Conservation (phyloP, 2,113 vertebrate genomes). For the Strix uralensis region DNA sequence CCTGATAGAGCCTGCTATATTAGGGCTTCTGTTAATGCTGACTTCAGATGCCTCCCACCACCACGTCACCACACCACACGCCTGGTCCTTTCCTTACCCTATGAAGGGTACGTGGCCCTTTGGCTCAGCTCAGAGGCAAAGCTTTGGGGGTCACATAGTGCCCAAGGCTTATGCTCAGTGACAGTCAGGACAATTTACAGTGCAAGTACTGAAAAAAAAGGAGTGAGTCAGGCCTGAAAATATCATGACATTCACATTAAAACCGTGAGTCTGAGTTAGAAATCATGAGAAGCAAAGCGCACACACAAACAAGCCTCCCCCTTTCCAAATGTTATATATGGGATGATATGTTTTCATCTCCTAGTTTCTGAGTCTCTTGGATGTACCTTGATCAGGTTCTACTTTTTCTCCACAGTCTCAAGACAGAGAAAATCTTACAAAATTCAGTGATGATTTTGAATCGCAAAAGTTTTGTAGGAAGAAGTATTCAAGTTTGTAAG, state of each 20-base stretch:
- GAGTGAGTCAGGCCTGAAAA: slow-evolving; percentile 15
- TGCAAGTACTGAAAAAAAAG: background rate
- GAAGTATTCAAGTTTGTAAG: background rate
- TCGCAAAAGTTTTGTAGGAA: background rate
- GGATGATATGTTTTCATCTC: background rate
- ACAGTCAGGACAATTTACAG: background rate
- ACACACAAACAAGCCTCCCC: background rate
- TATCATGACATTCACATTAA: background rate
- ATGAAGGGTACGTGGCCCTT: background rate
- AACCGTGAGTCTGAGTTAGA: background rate
- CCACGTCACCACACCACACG: background rate
- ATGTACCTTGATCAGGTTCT: background rate
- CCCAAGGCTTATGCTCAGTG: background rate
- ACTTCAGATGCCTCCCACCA: background rate
- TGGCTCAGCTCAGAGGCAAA: background rate
- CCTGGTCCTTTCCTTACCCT: background rate
- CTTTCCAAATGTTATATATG: background rate
- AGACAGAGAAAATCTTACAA: background rate
- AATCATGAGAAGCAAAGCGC: slow-evolving; percentile 7
- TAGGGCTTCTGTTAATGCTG: background rate
- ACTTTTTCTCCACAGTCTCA: background rate
- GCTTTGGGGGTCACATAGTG: background rate
- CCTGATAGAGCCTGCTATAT: background rate
- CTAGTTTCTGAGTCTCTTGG: background rate
- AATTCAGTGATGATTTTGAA: background rate